Conservation (phyloP, 2,888 invertebrate species). For the Cybosia mesomella region DNA sequence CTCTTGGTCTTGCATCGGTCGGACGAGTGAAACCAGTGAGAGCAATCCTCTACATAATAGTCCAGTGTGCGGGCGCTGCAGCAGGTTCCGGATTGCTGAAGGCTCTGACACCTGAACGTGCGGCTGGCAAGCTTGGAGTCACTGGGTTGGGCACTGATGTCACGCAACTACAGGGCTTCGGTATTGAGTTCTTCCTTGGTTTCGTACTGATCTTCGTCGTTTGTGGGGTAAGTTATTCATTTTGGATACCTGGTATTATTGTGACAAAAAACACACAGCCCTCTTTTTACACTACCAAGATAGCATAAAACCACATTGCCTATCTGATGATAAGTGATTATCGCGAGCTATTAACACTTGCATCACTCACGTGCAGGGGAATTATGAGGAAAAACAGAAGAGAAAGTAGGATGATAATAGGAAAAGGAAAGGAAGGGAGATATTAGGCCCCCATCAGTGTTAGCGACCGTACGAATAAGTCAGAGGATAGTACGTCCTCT, state of each 20-base stretch:
- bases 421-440: too few relatives aligned
- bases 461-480: too few relatives aligned
- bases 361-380: too few relatives aligned
- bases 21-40: slow-evolving; percentile 92
- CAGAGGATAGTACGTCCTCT: too few relatives aligned
- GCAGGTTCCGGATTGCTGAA: slow-evolving; percentile 92
- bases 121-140: slow-evolving; percentile 89
- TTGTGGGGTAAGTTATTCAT: slow-evolving; percentile 90
- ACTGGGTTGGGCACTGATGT: slow-evolving; percentile 89
- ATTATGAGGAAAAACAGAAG: too few relatives aligned
- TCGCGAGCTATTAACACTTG: too few relatives aligned
- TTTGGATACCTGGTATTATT: background rate
- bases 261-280: background rate
- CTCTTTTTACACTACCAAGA: too few relatives aligned
- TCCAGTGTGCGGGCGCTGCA: slow-evolving; percentile 94
- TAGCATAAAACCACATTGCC: too few relatives aligned
- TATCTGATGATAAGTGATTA: too few relatives aligned
- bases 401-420: too few relatives aligned
- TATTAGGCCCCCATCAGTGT: too few relatives aligned
- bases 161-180: slow-evolving; percentile 93
- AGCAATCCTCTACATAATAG: slow-evolving; percentile 92
- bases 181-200: slow-evolving; percentile 96
- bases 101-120: slow-evolving; percentile 89
- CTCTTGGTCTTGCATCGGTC: slow-evolving; percentile 91
- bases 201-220: slow-evolving; percentile 95